phyloP scores from a whole-genome alignment of 1,140 invertebrate species.

The Idris sp. region DNA sequence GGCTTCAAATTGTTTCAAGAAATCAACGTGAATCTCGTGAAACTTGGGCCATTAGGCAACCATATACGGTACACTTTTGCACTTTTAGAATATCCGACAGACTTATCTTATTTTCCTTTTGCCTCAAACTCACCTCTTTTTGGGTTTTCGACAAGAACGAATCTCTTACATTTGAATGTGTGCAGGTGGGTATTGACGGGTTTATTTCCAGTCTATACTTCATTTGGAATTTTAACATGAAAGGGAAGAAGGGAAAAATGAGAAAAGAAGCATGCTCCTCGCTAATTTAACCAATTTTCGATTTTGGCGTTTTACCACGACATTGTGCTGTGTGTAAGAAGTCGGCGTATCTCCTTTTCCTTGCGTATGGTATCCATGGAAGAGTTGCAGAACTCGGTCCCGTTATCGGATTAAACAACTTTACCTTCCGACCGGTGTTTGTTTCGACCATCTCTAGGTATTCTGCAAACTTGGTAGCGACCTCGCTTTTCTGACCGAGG shows the following conservation, averaged over 20 bases:
- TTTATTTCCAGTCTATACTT: conserved; percentile 63
- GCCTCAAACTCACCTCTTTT: conserved; percentile 32
- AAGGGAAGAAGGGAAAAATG: neutral
- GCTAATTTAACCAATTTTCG: conserved; percentile 48
- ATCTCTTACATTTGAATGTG: conserved; percentile 9
- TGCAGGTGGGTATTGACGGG: conserved; percentile 57
- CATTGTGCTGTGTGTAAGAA: conserved; percentile 34
- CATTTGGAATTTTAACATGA: conserved; percentile 12
- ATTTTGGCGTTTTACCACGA: conserved; percentile 9
- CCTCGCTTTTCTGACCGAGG: neutral
- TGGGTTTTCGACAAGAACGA: conserved; percentile 4
- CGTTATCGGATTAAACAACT: conserved; percentile 3
- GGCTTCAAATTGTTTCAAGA: conserved; percentile 28
- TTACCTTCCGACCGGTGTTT: neutral
- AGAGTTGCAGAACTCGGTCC: conserved; percentile 4
- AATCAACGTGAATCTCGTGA: conserved; percentile 58
- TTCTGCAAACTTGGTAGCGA: neutral
- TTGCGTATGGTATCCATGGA: conserved; percentile 8
- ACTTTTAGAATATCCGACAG: conserved; percentile 47
- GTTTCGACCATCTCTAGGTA: neutral
- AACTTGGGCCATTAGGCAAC: conserved; percentile 14
- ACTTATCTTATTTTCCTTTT: conserved; percentile 40
- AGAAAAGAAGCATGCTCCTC: conserved; percentile 40
- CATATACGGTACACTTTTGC: conserved; percentile 51
- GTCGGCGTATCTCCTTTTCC: neutral